Evolutionary conservation across 2,888 invertebrate genomes (phyloP).

Genomic region (Hirtodrosophila duncani): DNA sequence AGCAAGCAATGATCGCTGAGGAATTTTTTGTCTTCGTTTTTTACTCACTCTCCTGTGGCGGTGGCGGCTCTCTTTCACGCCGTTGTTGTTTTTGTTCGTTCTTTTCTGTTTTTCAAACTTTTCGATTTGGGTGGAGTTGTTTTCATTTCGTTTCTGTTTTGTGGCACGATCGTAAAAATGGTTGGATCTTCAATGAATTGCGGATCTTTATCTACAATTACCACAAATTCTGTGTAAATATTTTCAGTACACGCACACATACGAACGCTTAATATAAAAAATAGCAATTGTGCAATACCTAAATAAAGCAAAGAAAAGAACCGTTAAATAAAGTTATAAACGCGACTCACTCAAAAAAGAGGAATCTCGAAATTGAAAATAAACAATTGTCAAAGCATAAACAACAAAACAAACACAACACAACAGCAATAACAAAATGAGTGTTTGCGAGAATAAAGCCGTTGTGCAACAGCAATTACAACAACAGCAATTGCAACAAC

Average conservation of each 20-base stretch:
- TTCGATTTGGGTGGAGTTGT: slow-evolving; percentile 70
- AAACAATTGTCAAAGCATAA: slow-evolving; percentile 36
- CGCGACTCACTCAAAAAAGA: slow-evolving; percentile 41
- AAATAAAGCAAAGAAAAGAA: slow-evolving; percentile 24
- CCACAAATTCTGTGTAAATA: slow-evolving; percentile 26
- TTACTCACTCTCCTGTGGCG: slow-evolving; percentile 32
- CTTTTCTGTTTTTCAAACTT: slow-evolving; percentile 36
- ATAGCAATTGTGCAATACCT: slow-evolving; percentile 57
- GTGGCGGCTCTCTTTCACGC: slow-evolving; percentile 12
- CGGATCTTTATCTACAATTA: slow-evolving; percentile 23
- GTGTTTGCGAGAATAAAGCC: slow-evolving; percentile 78
- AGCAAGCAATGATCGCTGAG: slow-evolving; percentile 51
- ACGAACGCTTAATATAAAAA: slow-evolving; percentile 23
- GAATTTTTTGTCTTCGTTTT: slow-evolving; percentile 64
- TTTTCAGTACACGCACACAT: slow-evolving; percentile 40
- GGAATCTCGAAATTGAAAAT: slow-evolving; percentile 32
- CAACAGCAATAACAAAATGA: slow-evolving; percentile 62
- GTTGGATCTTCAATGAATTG: slow-evolving; percentile 32
- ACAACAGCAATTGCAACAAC: slow-evolving; percentile 64
- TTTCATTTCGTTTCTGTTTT: slow-evolving; percentile 53
- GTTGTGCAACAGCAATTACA: slow-evolving; percentile 70
- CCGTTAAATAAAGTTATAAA: slow-evolving; percentile 26
- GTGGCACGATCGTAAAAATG: slow-evolving; percentile 4
- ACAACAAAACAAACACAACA: slow-evolving; percentile 30
- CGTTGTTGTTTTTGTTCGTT: slow-evolving; percentile 30